Percentiles rank a stretch among this genome's conserved stretches.
phyloP scores from a whole-genome alignment of 2,888 invertebrate genomes.

The Pristionchus japonicus region DNA sequence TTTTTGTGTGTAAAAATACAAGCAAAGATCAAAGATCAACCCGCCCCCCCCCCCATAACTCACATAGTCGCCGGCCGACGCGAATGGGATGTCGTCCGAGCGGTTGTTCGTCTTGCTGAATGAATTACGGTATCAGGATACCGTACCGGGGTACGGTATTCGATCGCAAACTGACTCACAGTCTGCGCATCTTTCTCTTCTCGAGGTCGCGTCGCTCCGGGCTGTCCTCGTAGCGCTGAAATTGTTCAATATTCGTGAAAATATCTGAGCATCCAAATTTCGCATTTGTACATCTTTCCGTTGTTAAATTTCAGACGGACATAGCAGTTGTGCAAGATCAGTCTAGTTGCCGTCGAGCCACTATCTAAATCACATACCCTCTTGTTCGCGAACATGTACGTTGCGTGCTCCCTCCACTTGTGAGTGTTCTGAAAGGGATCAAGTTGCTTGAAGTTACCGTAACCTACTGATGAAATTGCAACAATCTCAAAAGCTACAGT shows the following conservation, averaged over 20 bases:
- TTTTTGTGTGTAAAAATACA: no score
- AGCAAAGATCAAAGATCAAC: background rate
- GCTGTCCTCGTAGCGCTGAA: background rate
- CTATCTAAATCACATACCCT: background rate
- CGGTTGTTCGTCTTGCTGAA: constrained; percentile 24
- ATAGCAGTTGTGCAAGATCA: no score
- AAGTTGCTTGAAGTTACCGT: background rate
- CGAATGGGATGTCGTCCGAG: background rate
- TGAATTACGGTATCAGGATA: background rate
- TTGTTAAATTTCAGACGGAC: no score
- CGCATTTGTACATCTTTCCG: no score
- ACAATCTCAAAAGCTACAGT: background rate
- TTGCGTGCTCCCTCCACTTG: constrained; percentile 6
- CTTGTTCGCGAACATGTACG: constrained; percentile 14
- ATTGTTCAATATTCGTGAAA: no score
- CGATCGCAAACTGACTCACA: background rate
- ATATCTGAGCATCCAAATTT: no score
- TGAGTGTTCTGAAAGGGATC: background rate
- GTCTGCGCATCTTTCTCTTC: constrained; percentile 7
- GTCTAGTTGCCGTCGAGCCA: no score
- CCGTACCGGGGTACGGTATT: background rate
- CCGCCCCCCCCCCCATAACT: background rate
- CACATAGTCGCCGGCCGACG: constrained; percentile 7
- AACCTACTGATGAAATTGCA: background rate
- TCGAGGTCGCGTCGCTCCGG: constrained; percentile 28